These are phyloP conservation scores for Lytechinus pictus DNA, from an alignment of 35 echinoderm and acorn worm species.

Conservation along the genomic window DNA sequence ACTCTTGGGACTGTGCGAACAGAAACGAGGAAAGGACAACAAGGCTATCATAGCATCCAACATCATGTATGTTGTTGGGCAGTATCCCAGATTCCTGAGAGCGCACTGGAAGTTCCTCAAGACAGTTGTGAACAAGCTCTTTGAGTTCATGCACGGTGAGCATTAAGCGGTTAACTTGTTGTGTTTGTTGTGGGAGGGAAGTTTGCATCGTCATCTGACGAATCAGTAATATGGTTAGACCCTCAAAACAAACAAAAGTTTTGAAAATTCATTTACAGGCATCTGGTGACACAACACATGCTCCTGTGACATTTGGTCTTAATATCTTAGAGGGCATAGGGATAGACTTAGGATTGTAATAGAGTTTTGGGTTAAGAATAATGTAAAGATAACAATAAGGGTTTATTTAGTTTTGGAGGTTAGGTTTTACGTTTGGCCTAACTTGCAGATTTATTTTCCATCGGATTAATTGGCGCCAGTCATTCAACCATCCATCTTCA, in stretches of 20 bases:
- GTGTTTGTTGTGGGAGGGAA: background rate
- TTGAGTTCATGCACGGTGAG: conserved; percentile 99
- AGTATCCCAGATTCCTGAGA: conserved; percentile 95
- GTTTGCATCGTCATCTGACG: background rate
- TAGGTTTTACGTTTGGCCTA: too few relatives aligned
- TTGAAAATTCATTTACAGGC: background rate
- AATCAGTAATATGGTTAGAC: background rate
- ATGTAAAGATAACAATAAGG: too few relatives aligned
- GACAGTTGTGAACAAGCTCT: conserved; percentile 98
- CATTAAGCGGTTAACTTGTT: background rate
- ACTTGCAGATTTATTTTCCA: too few relatives aligned
- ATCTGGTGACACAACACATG: too few relatives aligned
- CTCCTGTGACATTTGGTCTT: too few relatives aligned
- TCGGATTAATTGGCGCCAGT: too few relatives aligned
- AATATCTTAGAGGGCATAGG: too few relatives aligned
- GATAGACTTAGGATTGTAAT: too few relatives aligned
- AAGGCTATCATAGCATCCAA: conserved; percentile 99
- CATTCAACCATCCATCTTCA: too few relatives aligned
- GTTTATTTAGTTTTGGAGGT: too few relatives aligned
- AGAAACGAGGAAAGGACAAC: conserved; percentile 99
- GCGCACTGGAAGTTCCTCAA: conserved; percentile 99
- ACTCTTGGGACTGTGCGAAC: conserved; percentile 88
- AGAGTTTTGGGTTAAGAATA: too few relatives aligned
- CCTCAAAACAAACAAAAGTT: background rate
- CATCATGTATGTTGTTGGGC: conserved; percentile 99